Percentiles rank a stretch among this genome's conserved stretches.
Evolutionary conservation across 2,888 invertebrate genomes (phyloP).

Genomic region (Tribolium freemani): DNA sequence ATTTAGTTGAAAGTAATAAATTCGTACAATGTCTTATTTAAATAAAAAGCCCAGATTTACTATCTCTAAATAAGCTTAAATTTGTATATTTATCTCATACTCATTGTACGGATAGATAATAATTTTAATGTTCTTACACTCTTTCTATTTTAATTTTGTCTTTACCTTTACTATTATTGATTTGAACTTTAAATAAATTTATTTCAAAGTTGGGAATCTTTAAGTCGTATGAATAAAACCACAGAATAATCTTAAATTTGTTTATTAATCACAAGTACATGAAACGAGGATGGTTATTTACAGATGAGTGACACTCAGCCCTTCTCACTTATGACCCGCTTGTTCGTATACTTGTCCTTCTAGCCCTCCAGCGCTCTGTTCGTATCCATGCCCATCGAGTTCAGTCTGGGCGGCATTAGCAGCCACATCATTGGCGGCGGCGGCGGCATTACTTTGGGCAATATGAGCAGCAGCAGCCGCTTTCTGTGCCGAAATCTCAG

Average conservation of each 20-base stretch:
- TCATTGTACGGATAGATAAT: too few relatives aligned
- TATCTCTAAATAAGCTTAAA: too few relatives aligned
- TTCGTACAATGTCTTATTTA: too few relatives aligned
- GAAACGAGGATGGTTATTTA: constrained; percentile 21
- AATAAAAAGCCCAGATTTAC: too few relatives aligned
- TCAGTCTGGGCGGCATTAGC: constrained; percentile 37
- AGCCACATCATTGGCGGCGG: constrained; percentile 71
- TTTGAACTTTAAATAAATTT: too few relatives aligned
- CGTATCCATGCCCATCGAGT: constrained; percentile 17
- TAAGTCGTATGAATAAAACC: too few relatives aligned
- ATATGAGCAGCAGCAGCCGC: constrained; percentile 76
- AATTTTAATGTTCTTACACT: too few relatives aligned
- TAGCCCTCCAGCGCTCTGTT: background rate
- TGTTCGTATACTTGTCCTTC: background rate
- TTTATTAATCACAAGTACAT: constrained; percentile 9
- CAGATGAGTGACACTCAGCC: constrained; percentile 23
- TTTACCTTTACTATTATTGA: too few relatives aligned
- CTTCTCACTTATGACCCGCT: background rate
- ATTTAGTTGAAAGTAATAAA: background rate
- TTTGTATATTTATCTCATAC: too few relatives aligned
- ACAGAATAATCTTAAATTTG: background rate
- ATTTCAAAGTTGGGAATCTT: too few relatives aligned
- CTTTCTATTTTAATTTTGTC: too few relatives aligned
- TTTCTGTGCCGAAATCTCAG: constrained; percentile 77
- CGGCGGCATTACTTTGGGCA: constrained; percentile 80